A percentile compares a stretch with the other conserved stretches of the same genome.
phyloP scores from a whole-genome alignment of 2,113 vertebrate genomes.

The Lampris incognitus region DNA sequence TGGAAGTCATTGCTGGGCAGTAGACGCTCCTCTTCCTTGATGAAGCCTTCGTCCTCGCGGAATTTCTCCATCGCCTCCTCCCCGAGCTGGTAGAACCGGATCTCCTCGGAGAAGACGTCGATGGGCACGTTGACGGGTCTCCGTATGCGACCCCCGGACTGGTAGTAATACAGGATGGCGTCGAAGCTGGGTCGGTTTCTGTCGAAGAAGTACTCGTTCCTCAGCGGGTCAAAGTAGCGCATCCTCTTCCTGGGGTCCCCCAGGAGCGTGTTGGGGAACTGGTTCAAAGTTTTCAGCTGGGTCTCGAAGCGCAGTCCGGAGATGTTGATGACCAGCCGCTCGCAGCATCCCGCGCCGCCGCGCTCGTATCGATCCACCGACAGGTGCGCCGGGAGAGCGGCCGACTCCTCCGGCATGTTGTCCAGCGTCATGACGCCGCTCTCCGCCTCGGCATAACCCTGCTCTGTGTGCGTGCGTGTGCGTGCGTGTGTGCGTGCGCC shows the following conservation, averaged over 20 bases:
- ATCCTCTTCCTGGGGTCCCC: constrained; percentile 96
- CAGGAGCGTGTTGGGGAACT: constrained; percentile 95
- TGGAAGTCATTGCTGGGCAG: constrained; percentile 93
- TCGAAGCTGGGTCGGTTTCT: constrained; percentile 98
- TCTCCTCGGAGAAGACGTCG: constrained; percentile 98
- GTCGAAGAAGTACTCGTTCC: constrained; percentile 99
- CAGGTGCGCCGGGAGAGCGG: constrained; percentile 75
- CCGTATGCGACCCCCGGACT: constrained; percentile 95
- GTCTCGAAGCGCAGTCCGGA: constrained; percentile 97
- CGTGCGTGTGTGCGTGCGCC: constrained; percentile 64
- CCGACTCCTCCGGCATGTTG: constrained; percentile 87
- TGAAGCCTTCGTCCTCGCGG: constrained; percentile 97
- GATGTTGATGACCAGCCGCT: constrained; percentile 97
- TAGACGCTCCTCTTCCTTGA: constrained; percentile 95
- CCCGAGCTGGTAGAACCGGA: constrained; percentile 96
- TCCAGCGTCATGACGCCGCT: constrained; percentile 90
- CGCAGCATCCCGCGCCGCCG: constrained; percentile 85
- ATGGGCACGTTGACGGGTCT: constrained; percentile 97
- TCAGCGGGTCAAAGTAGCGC: constrained; percentile 97
- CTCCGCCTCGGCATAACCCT: constrained; percentile 81
- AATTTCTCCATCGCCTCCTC: constrained; percentile 99
- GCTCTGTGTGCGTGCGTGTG: constrained; percentile 73
- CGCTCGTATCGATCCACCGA: constrained; percentile 76
- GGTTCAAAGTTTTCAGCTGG: constrained; percentile 94
- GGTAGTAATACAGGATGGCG: constrained; percentile 98